Conservation (phyloP, 2,113 vertebrate species). For the Vulpes lagopus region DNA sequence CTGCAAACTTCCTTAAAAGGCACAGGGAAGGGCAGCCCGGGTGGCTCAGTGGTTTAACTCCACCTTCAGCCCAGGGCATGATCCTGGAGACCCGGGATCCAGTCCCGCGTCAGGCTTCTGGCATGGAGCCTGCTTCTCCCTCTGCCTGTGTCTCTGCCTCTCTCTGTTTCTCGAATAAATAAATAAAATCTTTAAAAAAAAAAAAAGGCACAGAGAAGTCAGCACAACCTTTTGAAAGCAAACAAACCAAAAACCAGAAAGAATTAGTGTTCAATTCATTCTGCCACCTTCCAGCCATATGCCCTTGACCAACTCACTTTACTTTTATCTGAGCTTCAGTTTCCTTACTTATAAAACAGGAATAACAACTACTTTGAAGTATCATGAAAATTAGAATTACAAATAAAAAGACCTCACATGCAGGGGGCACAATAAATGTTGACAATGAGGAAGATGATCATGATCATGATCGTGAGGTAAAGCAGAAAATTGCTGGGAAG, state of each 20-base stretch:
- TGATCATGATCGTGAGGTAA: not conserved
- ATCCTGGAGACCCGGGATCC: too few species aligned
- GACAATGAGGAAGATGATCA: not conserved
- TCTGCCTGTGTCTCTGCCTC: too few species aligned
- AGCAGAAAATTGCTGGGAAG: not conserved
- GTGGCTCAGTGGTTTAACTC: too few species aligned
- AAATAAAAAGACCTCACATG: not conserved
- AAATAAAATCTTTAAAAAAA: too few species aligned
- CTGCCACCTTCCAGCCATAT: not conserved
- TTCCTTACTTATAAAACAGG: constrained; percentile 24
- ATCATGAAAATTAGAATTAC: not conserved
- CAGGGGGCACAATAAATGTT: not conserved
- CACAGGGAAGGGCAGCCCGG: not conserved
- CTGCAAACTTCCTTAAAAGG: not conserved
- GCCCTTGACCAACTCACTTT: not conserved
- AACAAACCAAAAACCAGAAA: not conserved
- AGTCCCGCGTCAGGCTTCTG: too few species aligned
- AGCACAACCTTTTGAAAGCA: not conserved
- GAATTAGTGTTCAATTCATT: not conserved
- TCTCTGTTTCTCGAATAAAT: too few species aligned
- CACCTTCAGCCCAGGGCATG: too few species aligned
- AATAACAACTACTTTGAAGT: not conserved
- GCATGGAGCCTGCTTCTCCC: too few species aligned
- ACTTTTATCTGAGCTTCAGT: not conserved
- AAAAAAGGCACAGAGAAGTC: not conserved